Evolutionary conservation across 2,113 vertebrate species (phyloP).

Genomic region (Glaucomys volans): DNA sequence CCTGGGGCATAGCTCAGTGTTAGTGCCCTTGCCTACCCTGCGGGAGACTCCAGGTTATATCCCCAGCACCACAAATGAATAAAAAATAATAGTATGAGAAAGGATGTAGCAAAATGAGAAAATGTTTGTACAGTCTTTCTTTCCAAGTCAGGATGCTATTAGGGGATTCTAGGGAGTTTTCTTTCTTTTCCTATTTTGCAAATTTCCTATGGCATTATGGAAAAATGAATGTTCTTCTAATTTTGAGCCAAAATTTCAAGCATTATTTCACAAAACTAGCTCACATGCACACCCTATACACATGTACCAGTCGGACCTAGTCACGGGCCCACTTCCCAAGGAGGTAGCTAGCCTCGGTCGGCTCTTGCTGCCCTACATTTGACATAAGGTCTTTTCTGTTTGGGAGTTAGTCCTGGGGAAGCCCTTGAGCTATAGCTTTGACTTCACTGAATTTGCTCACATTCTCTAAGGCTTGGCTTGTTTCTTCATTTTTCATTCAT

Average conservation of each 20-base stretch:
- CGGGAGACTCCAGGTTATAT: too few species aligned
- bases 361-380: neutral
- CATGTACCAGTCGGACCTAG: neutral
- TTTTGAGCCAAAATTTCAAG: neutral
- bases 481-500: neutral
- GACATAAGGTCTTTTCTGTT: neutral
- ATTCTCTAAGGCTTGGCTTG: neutral
- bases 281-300: neutral
- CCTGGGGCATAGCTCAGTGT: too few species aligned
- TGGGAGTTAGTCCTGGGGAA: neutral
- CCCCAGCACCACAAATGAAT: too few species aligned
- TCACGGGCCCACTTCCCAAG: neutral
- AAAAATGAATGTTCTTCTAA: neutral
- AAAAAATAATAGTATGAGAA: neutral
- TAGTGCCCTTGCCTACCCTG: too few species aligned
- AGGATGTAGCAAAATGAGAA: conserved; percentile 7
- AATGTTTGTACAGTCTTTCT: neutral
- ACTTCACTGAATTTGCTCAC: neutral
- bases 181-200: neutral
- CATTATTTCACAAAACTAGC: neutral
- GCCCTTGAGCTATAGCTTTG: neutral
- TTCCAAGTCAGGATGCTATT: neutral
- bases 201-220: neutral
- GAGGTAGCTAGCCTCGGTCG: neutral
- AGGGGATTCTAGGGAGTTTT: neutral